These are phyloP conservation scores for Cryptocheilus praepositus DNA, from an alignment of 2,888 invertebrate species.

Conservation along the genomic window DNA sequence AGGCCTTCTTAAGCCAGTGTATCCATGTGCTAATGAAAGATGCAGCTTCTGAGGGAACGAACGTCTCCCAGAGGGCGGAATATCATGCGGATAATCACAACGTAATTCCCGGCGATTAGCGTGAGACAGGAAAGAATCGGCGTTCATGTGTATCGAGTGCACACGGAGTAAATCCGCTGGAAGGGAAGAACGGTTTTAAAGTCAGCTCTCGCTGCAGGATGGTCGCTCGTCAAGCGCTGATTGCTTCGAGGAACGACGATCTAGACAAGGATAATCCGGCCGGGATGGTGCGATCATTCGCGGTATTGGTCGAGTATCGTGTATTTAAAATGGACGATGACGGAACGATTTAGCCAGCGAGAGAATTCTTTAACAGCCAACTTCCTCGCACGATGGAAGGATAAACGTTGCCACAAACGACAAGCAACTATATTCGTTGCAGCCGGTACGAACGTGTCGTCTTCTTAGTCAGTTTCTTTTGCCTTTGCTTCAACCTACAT, in stretches of 20 bases:
- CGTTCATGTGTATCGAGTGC: not conserved
- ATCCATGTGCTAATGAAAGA: not conserved
- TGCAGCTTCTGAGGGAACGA: conserved; percentile 1
- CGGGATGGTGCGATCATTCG: conserved; percentile 17
- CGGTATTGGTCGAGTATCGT: not conserved
- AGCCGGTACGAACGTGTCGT: not conserved
- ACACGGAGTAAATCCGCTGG: too few species aligned
- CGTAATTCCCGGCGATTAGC: too few species aligned
- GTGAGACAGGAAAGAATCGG: conserved; percentile 3
- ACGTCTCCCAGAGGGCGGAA: not conserved
- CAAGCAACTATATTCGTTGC: not conserved
- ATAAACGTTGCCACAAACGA: conserved; percentile 1
- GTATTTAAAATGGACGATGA: too few species aligned
- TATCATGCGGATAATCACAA: conserved; percentile 1
- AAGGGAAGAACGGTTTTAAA: not conserved
- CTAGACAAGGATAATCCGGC: conserved; percentile 17
- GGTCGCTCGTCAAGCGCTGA: conserved; percentile 14
- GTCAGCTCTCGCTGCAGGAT: not conserved
- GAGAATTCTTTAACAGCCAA: not conserved
- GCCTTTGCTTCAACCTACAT: not conserved
- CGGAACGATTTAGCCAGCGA: too few species aligned
- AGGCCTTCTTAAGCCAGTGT: not conserved
- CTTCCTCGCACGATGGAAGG: not conserved
- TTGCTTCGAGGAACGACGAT: conserved; percentile 22
- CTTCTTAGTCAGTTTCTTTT: conserved; percentile 10